A percentile compares a stretch with the other conserved stretches of the same genome.
Evolutionary conservation across 2,888 invertebrate genomes (phyloP).

Genomic region (Clanis bilineata): DNA sequence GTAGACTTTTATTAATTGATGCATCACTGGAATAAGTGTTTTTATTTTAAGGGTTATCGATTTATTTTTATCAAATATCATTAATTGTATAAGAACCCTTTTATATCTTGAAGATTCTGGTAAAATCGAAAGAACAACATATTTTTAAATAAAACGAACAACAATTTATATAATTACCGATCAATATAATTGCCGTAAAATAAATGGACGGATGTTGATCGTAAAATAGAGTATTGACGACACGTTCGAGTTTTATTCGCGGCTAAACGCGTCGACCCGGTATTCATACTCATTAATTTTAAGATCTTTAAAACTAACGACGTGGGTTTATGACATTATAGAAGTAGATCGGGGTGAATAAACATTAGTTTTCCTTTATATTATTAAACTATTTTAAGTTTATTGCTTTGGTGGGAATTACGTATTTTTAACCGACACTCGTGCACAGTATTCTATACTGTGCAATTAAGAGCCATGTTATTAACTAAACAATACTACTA

Average conservation of each 20-base stretch:
- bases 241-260: slow-evolving; percentile 33
- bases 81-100: no score
- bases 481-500: no score
- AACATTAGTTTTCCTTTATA: background rate
- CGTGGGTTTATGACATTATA: slow-evolving; percentile 1
- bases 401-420: background rate
- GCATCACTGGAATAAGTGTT: no score
- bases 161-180: slow-evolving; percentile 19
- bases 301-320: slow-evolving; percentile 25
- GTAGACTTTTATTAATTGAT: no score
- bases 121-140: background rate
- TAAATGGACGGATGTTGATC: slow-evolving; percentile 40
- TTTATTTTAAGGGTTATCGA: no score
- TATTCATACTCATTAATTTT: slow-evolving; percentile 48
- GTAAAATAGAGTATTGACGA: slow-evolving; percentile 40
- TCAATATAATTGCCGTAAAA: slow-evolving; percentile 39
- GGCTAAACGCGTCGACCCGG: slow-evolving; percentile 38
- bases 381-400: background rate
- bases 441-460: no score
- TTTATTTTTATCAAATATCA: no score
- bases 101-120: background rate
- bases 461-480: no score
- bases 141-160: background rate
- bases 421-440: no score
- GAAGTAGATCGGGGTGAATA: background rate